A percentile compares a stretch with the other conserved stretches of the same genome.
phyloP scores from a whole-genome alignment of 2,113 vertebrate genomes.

The Rhagologus leucostigma region DNA sequence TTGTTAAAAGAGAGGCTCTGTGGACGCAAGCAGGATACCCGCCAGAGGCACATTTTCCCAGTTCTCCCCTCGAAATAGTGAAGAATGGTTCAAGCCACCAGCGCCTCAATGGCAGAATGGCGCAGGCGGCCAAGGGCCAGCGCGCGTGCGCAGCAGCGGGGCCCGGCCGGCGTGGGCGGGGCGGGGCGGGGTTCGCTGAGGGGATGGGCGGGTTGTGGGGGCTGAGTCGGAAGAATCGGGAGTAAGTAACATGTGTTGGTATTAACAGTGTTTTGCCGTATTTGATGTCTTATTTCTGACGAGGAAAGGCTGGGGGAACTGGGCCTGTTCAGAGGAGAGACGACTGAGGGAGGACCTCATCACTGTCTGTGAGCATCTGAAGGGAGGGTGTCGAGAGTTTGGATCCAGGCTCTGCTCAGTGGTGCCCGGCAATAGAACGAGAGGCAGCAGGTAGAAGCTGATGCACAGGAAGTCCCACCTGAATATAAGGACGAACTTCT shows the following conservation, averaged over 20 bases:
- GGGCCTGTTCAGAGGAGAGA: neutral
- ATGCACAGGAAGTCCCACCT: neutral
- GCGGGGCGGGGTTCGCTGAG: fast-evolving
- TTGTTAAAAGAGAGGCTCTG: neutral
- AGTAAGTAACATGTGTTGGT: fast-evolving
- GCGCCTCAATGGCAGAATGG: fast-evolving
- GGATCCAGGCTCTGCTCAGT: neutral
- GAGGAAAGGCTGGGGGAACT: no score
- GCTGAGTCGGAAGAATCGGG: fast-evolving
- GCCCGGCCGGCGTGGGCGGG: fast-evolving
- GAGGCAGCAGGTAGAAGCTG: neutral
- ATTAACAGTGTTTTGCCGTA: fast-evolving
- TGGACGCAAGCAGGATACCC: fast-evolving
- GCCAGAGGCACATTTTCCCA: fast-evolving
- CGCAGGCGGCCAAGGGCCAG: fast-evolving
- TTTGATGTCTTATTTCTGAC: neutral
- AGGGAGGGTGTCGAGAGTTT: no score
- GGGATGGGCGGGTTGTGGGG: fast-evolving
- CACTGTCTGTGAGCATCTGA: fast-evolving
- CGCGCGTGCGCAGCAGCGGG: fast-evolving
- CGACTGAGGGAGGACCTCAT: neutral
- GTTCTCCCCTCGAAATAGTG: neutral
- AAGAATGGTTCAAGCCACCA: neutral
- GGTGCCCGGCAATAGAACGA: neutral
- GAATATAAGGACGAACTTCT: neutral